Conservation (phyloP, 2,113 vertebrate species). For the Hirundichthys speculiger region DNA sequence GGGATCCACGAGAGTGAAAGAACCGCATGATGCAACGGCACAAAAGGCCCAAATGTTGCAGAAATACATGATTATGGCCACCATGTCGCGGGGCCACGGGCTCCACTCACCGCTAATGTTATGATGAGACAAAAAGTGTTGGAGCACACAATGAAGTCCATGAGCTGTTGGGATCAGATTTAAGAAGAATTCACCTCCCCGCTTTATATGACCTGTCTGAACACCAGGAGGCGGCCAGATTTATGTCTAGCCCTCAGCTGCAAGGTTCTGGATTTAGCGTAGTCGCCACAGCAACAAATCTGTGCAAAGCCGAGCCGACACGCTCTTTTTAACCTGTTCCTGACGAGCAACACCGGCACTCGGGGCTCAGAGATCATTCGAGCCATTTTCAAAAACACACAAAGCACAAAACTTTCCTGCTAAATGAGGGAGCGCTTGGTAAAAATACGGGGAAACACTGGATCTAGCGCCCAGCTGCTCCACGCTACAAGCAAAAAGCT, state of each 20-base stretch:
- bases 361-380: no score
- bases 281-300: conserved; percentile 28
- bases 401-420: no score
- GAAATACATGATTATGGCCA: conserved; percentile 1
- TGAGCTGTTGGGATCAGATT: conserved; percentile 52
- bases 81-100: not conserved
- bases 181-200: conserved; percentile 44
- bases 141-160: not conserved
- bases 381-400: no score
- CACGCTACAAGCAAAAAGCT: no score
- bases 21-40: conserved; percentile 14
- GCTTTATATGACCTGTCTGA: conserved; percentile 51
- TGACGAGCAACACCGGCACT: no score
- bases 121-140: conserved; percentile 27
- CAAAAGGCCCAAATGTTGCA: conserved; percentile 15
- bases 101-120: conserved; percentile 20
- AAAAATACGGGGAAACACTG: no score
- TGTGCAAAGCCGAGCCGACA: not conserved
- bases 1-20: conserved; percentile 21
- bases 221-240: conserved; percentile 61
- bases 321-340: no score
- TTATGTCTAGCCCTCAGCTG: conserved; percentile 68
- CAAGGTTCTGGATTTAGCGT: conserved; percentile 62
- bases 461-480: no score
- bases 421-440: no score